Conservation (phyloP, 1,140 invertebrate species). For the Lasioglossum albipes region DNA sequence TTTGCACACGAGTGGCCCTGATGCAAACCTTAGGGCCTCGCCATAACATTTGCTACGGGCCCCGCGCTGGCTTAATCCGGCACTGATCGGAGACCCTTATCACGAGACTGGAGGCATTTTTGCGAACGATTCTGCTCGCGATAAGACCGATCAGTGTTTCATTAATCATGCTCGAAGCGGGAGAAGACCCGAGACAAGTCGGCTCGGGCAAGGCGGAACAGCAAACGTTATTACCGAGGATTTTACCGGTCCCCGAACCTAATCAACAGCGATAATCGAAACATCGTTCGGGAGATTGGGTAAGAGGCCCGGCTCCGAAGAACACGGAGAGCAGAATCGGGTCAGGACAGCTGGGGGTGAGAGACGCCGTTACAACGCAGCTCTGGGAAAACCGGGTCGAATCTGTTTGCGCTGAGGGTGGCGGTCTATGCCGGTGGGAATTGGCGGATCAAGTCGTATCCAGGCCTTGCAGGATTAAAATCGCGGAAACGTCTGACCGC, state of each 20-base stretch:
- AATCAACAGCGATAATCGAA: neutral
- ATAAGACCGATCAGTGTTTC: neutral
- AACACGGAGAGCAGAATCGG: neutral
- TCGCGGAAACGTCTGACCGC: slow-evolving; percentile 22
- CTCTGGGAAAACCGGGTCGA: slow-evolving; percentile 14
- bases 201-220: neutral
- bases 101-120: no score
- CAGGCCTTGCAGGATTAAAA: slow-evolving; percentile 29
- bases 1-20: no score
- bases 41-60: no score
- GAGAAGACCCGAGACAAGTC: neutral
- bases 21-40: no score
- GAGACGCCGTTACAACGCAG: neutral
- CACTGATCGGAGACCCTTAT: no score
- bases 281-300: neutral
- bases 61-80: no score
- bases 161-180: neutral
- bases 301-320: no score
- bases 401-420: slow-evolving; percentile 33
- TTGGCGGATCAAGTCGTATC: slow-evolving; percentile 42
- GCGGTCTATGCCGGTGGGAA: slow-evolving; percentile 12
- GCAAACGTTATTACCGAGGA: neutral
- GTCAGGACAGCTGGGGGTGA: neutral
- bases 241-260: neutral
- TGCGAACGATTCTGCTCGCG: neutral